Evolutionary conservation across 2,888 invertebrate genomes (phyloP).

Genomic region (Andrena flavipes): DNA sequence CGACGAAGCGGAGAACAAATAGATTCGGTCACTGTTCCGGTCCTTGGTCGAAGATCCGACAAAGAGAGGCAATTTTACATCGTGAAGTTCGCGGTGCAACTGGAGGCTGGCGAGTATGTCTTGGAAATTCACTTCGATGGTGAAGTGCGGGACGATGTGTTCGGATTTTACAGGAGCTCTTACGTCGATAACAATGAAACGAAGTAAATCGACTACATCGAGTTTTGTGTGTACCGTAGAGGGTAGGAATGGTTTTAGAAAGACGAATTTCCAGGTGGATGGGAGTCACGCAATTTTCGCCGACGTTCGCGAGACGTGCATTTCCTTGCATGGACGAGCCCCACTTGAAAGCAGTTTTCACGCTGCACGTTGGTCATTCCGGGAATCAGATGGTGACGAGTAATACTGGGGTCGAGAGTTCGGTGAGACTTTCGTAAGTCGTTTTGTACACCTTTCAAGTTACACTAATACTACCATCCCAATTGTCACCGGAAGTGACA

Average conservation of each 20-base stretch:
- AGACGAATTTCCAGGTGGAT: slow-evolving; percentile 87
- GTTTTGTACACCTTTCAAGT: neutral
- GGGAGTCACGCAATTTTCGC: slow-evolving; percentile 92
- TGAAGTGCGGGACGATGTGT: slow-evolving; percentile 86
- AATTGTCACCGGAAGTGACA: too few species aligned
- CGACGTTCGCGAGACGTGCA: slow-evolving; percentile 91
- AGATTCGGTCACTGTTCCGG: slow-evolving; percentile 15
- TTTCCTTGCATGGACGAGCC: slow-evolving; percentile 96
- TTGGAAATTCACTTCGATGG: slow-evolving; percentile 86
- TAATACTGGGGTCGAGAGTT: slow-evolving; percentile 42
- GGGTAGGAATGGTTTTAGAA: neutral
- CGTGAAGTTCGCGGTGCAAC: slow-evolving; percentile 41
- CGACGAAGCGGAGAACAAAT: slow-evolving; percentile 4
- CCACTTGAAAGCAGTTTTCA: slow-evolving; percentile 91
- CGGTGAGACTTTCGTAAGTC: slow-evolving; percentile 3
- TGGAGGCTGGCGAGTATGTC: slow-evolving; percentile 82
- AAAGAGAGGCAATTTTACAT: slow-evolving; percentile 71
- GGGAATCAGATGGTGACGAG: slow-evolving; percentile 77
- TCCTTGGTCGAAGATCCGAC: slow-evolving; percentile 66
- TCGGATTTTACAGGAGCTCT: slow-evolving; percentile 88
- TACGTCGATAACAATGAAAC: slow-evolving; percentile 85
- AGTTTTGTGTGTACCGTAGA: neutral
- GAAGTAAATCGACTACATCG: slow-evolving; percentile 84
- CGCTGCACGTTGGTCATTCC: slow-evolving; percentile 89
- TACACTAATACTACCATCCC: too few species aligned